These are phyloP conservation scores for Erpornis zantholeuca DNA, from an alignment of 2,113 vertebrate genomes.

Conservation along the genomic window DNA sequence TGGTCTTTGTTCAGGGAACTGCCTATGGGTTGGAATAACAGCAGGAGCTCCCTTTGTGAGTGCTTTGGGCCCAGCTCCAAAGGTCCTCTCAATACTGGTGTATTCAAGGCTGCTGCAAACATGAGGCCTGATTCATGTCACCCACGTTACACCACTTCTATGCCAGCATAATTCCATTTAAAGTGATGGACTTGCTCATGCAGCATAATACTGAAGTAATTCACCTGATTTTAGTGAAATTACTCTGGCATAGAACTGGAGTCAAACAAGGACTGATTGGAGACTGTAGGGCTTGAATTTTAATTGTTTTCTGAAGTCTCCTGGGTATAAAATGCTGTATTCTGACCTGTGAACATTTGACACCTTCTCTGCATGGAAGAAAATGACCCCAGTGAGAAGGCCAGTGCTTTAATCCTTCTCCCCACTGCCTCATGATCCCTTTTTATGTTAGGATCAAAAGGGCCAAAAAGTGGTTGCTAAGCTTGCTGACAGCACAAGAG, in stretches of 20 bases:
- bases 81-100: constrained; percentile 53
- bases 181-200: constrained; percentile 27
- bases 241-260: constrained; percentile 6
- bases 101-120: constrained; percentile 58
- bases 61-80: constrained; percentile 65
- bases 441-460: not conserved
- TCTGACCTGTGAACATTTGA: not conserved
- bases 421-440: not conserved
- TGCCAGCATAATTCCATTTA: constrained; percentile 40
- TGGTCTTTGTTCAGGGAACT: constrained; percentile 55
- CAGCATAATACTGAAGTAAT: constrained; percentile 26
- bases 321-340: not conserved
- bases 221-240: constrained; percentile 50
- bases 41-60: constrained; percentile 63
- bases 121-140: constrained; percentile 38
- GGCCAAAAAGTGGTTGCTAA: not conserved
- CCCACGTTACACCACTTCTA: constrained; percentile 2
- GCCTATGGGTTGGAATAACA: constrained; percentile 65
- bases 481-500: not conserved
- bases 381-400: not conserved
- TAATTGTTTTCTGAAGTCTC: constrained; percentile 3
- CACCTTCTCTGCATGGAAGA: not conserved
- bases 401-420: not conserved
- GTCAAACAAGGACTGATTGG: constrained; percentile 22
- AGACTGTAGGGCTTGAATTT: not conserved